Base-by-base conservation (phyloP, 2,797 vertebrate species). In the Oreochromis grahami region DNA sequence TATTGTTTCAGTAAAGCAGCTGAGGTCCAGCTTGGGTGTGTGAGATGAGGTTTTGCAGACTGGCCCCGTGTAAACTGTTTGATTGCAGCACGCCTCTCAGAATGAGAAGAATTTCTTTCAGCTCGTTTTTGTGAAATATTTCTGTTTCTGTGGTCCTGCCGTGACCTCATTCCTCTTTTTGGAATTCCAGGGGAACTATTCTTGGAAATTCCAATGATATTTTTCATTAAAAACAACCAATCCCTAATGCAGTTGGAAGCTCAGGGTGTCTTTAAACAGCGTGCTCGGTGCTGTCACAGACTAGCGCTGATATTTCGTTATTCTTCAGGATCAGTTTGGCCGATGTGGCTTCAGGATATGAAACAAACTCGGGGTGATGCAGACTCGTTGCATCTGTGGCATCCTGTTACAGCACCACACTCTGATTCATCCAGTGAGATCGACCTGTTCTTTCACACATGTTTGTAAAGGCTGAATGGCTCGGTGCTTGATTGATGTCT, bases 241-340 rank as follows among this genome's bases (percentile, higher is more conserved):
- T 26, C 21, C 21, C 65, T 11, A 7, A 45, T 45, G 41, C 8
- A 0, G 2, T 2, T 65, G n/a, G 60, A 41, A 41, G 36, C 60
- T 21, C 1, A 0, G 34, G 58, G 60, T 14, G 60, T 41, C 60
- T 41, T 0, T 68, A 8, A 41, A 41, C 60, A 0, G 60, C 36
- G 19, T 0, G 34, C 34, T 13, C 4, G 11, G 34, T 0, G 34
- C 19, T 65, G 19, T 41, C 34, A 2, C 11, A 38, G 60, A 65
- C 60, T 0, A 12, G 52, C 1, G 6, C 24, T 55, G 21, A 63
- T 36, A 36, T 63, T 36, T 63, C 0, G 2, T 36, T 7, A n/a
- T 36, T 63, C 34, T 12, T 38, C 19, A 8, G 4, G 34, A 38
- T 65, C 60, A 8, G 60, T 65, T 65, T 13, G 12, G 34, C 6